Percentiles rank a stretch among this genome's conserved stretches.
Conservation (phyloP, 2,113 vertebrate genomes). For the Sinosuthora webbiana region DNA sequence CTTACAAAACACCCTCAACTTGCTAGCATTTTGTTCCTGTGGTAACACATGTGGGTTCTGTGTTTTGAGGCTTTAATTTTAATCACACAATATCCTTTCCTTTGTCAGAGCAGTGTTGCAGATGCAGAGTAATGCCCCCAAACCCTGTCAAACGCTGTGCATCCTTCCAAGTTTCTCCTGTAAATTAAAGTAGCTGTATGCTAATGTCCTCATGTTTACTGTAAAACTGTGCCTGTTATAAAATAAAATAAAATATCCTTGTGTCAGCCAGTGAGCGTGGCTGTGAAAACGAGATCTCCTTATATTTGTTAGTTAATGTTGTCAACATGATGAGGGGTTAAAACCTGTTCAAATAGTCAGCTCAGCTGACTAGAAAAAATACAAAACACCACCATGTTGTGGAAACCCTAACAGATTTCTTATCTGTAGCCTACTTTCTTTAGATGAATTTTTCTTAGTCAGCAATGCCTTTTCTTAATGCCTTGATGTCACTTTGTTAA, state of each 20-base stretch:
- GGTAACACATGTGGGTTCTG: not conserved
- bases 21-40: not conserved
- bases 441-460: not conserved
- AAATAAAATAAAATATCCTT: not conserved
- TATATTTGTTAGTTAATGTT: not conserved
- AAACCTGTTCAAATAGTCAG: not conserved
- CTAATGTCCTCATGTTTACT: not conserved
- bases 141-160: not conserved
- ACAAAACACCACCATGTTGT: not conserved
- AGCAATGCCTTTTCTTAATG: not conserved
- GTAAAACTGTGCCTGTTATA: not conserved
- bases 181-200: not conserved
- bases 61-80: not conserved
- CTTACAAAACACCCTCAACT: not conserved
- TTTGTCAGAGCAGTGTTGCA: not conserved
- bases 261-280: fast-evolving
- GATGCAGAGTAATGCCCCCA: not conserved
- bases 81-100: not conserved
- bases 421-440: not conserved
- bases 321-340: fast-evolving
- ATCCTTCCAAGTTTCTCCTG: not conserved
- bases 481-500: not conserved
- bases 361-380: not conserved
- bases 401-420: not conserved
- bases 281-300: not conserved